Evolutionary conservation across 2,797 vertebrate species (phyloP).

Genomic region (Etheostoma nigrum): DNA sequence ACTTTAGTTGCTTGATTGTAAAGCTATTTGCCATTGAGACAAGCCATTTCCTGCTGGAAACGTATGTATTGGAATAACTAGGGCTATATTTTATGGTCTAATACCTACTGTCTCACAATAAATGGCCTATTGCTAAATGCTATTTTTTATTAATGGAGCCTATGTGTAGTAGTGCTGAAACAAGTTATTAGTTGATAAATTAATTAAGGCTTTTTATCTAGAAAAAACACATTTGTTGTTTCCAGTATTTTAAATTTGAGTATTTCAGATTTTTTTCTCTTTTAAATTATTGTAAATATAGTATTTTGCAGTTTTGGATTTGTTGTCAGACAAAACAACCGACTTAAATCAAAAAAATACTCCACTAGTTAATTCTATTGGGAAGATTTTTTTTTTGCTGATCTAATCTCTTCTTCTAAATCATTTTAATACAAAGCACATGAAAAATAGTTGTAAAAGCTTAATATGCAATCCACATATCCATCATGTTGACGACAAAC

Average conservation of each 20-base stretch:
- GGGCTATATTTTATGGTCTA: constrained; percentile 72
- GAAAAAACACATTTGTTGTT: constrained; percentile 27
- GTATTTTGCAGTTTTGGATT: neutral
- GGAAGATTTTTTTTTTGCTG: neutral
- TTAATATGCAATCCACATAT: constrained; percentile 24
- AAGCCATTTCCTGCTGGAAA: constrained; percentile 73
- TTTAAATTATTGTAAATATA: constrained; percentile 26
- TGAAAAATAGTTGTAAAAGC: constrained; percentile 9
- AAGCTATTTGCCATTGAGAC: constrained; percentile 64
- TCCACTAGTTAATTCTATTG: neutral
- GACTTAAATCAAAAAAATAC: neutral
- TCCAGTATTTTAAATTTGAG: constrained; percentile 10
- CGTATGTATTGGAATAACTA: constrained; percentile 68
- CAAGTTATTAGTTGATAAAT: constrained; percentile 7
- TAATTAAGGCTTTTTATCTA: constrained; percentile 21
- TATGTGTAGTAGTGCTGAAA: constrained; percentile 16
- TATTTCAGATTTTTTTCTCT: neutral
- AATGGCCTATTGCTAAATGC: constrained; percentile 68
- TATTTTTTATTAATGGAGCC: constrained; percentile 45
- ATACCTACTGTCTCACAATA: constrained; percentile 69
- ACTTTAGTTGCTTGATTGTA: constrained; percentile 76
- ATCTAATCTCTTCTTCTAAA: neutral
- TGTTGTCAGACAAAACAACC: neutral
- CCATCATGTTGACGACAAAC: constrained; percentile 33
- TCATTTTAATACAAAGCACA: constrained; percentile 24